Base-by-base conservation (phyloP, 2,113 vertebrate genomes). In the Alces alces region DNA sequence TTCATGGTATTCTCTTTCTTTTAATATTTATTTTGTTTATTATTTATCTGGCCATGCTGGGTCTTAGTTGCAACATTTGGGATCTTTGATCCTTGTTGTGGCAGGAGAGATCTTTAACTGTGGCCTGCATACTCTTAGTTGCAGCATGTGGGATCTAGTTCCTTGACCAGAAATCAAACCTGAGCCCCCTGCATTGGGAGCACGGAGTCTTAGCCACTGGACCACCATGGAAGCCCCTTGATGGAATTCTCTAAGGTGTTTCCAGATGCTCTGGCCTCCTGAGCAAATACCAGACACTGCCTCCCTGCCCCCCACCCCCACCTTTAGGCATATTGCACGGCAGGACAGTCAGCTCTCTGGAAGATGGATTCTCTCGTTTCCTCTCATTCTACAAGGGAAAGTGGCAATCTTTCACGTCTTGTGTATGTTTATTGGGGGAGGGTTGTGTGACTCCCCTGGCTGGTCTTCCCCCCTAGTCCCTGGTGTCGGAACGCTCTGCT, bases 271-370 rank as follows among this genome's bases (percentile, higher is more conserved):
- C 28, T 66, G 86, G 83, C 39, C 19, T 78, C 17, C 82, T 57
- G 55, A 19, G 19, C 86, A 83, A 7, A 7, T 52, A 45, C 13
- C 76, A 54, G 64, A 79, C 25, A 7, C 55, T 36, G 57, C 73
- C 27, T 25, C 36, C 70, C 36, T 0, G 0, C 5, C 64, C 19
- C 10, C 5, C 47, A 13, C 5, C 8, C 27, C 7, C 43, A 55
- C 39, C 33, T 43, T 50, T 30, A 55, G 61, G 47, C 15, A 5
- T 55, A 8, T 28, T 4, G 36, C 55, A 6, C 12, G 5, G 14
- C 14, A 28, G 36, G 52, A 27, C 27, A 47, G 58, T 58, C 47
- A 16, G 39, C 66, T 30, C 17, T 54, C 54, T 54, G 64, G 73
- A 47, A 80, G 57, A 23, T 43, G 23, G 64, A 25, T 13, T 87